Evolutionary conservation across 2,113 vertebrate species (phyloP), one percentile per base, ranked within the genome.

Genomic region (Vulpes lagopus): DNA sequence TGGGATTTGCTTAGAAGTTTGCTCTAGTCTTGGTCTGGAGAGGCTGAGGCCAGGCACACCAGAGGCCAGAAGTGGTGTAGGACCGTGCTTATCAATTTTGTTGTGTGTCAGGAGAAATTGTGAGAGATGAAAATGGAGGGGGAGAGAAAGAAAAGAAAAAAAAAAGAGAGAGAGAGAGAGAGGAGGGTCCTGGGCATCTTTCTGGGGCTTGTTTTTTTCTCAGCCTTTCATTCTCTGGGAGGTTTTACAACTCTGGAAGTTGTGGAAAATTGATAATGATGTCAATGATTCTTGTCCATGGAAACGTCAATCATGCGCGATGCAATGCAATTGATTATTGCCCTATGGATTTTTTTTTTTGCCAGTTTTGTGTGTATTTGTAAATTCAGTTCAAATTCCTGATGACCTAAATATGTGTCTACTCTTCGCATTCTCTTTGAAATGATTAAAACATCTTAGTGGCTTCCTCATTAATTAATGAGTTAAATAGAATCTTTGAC

Each of bases 321-420:
- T 12, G 49, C 64, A 49, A 69, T 16, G n/a, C 38, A 51, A 59
- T 11, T 30, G 82, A 80, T 53, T 32, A 49, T 53, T 73, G 53
- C 23, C 69, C 57, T 30, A 0, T 38, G 30, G n/a, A 65, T 69
- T 69, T 35, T 38, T 62, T 83, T 82, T 94, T 59, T 49, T 17
- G 59, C 65, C n/a, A 78, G 43, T 65, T 96, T 94, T 51, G 1
- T 65, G 91, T 78, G 65, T 69, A 49, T 94, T 85, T 65, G 64
- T 78, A 94, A 96, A 92, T 96, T 94, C 22, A 71, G 6, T 60
- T 94, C 74, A 65, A 32, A 94, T 92, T 89, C 71, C 25, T 16
- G 38, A 30, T 95, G 91, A 85, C 51, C 38, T 51, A 43, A 5
- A 19, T 80, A 19, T 35, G 17, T 35, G 11, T 62, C 80, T 90